Conservation (phyloP, 2,113 vertebrate species). For the Hyaena hyaena region DNA sequence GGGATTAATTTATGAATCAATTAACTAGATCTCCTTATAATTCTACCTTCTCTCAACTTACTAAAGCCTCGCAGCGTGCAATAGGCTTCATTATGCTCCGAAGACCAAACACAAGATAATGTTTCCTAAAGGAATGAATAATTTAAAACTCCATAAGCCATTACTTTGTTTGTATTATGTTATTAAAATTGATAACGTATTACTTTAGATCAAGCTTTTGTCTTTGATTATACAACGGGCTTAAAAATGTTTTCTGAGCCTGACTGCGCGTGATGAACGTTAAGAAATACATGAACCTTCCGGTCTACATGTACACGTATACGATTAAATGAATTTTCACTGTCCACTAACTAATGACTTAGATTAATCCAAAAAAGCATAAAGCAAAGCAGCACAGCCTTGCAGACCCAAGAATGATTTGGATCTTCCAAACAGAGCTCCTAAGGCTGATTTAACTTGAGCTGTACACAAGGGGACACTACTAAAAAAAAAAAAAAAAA, state of each 20-base stretch:
- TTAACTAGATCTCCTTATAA: not conserved
- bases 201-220: not conserved
- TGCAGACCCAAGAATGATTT: not conserved
- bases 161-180: not conserved
- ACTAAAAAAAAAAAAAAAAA: not conserved
- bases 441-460: too few species aligned
- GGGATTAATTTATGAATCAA: conserved; percentile 1
- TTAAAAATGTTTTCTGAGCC: not conserved
- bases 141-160: conserved; percentile 19
- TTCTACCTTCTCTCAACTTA: not conserved
- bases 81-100: not conserved
- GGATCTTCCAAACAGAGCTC: not conserved
- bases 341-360: not conserved
- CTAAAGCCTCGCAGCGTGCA: not conserved
- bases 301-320: too few species aligned
- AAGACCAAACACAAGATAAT: conserved; percentile 6
- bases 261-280: not conserved
- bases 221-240: not conserved
- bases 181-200: conserved; percentile 13
- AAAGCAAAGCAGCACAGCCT: not conserved
- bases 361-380: not conserved
- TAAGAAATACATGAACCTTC: not conserved
- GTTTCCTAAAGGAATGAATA: conserved; percentile 24
- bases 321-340: not conserved
- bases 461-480: too few species aligned